These are phyloP conservation scores for Hypercompe scribonia DNA, from an alignment of 2,888 invertebrate genomes.

Conservation along the genomic window DNA sequence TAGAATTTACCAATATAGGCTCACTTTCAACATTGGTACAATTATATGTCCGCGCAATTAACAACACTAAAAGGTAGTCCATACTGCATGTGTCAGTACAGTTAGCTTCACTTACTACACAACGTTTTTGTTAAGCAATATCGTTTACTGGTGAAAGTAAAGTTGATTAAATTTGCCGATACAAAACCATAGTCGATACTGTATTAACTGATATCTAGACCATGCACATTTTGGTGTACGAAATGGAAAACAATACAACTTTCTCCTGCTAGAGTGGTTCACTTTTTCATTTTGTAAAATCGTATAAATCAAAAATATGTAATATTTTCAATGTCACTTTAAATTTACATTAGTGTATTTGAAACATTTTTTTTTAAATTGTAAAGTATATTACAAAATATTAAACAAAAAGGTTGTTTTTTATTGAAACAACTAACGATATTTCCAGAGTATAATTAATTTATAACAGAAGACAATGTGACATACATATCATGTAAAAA, in stretches of 20 bases:
- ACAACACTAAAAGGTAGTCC: constrained; percentile 14
- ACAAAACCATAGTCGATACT: constrained; percentile 24
- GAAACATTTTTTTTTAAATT: too few species aligned
- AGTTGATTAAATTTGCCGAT: constrained; percentile 45
- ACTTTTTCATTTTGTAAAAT: not conserved
- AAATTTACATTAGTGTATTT: too few species aligned
- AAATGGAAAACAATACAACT: not conserved
- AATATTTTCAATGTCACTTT: not conserved
- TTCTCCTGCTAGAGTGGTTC: not conserved
- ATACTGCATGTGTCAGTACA: constrained; percentile 33
- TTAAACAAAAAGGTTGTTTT: too few species aligned
- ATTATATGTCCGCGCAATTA: not conserved
- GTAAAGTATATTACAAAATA: too few species aligned
- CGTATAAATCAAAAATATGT: not conserved
- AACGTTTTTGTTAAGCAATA: constrained; percentile 48
- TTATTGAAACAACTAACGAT: too few species aligned
- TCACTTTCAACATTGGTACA: not conserved
- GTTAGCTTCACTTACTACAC: constrained; percentile 34
- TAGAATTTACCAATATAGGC: not conserved
- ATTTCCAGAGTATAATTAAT: too few species aligned
- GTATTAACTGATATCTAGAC: not conserved
- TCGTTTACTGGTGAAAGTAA: constrained; percentile 50
- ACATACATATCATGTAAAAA: too few species aligned
- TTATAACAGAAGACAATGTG: too few species aligned
- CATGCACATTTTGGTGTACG: not conserved